Base-by-base conservation (phyloP, 2,797 vertebrate genomes). In the Propithecus deckenii region DNA sequence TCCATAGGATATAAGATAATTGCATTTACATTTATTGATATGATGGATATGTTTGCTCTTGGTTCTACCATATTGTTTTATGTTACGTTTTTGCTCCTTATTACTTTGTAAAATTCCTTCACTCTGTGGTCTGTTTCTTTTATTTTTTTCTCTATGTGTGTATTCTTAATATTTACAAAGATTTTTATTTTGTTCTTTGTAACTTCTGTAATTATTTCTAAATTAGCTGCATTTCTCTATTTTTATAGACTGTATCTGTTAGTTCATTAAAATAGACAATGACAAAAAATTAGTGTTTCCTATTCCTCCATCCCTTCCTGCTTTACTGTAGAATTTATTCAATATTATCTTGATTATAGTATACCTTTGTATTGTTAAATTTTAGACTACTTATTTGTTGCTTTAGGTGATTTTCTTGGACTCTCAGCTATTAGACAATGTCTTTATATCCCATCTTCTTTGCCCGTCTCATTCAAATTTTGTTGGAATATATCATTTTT, bases 201-300 rank as follows among this genome's bases (percentile, higher is more conserved):
- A 57, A 67, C 5, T 78, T 86, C 38, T 79, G 6, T 43, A 75
- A 55, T 69, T 92, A 88, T 41, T 86, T 63, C 50, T n/a, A 86
- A 74, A 76, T 50, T 85, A 38, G 75, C 7, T 81, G 15, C 1
- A 20, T 75, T 57, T 61, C 61, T 80, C 23, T 84, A n/a, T 79
- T 94, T 79, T 69, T 75, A 89, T 8, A 59, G 30, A 67, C 0
- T 59, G 0, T 28, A 13, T 81, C 15, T 22, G 1, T 84, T 90
- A 80, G 28, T 72, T 94, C 57, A 20, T 22, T 89, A 81, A 92
- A 96, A 91, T 46, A 91, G 46, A 48, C 38, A 95, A 48, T 57
- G 20, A 59, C 69, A 92, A 89, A 43, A 50, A 71, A 71, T 59
- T 83, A 38, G 48, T 48, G 69, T 46, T 91, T 90, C 10, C 76